Percentiles rank a stretch among this genome's conserved stretches.
phyloP scores from a whole-genome alignment of 2,113 vertebrate genomes.

The Toxostoma redivivum region DNA sequence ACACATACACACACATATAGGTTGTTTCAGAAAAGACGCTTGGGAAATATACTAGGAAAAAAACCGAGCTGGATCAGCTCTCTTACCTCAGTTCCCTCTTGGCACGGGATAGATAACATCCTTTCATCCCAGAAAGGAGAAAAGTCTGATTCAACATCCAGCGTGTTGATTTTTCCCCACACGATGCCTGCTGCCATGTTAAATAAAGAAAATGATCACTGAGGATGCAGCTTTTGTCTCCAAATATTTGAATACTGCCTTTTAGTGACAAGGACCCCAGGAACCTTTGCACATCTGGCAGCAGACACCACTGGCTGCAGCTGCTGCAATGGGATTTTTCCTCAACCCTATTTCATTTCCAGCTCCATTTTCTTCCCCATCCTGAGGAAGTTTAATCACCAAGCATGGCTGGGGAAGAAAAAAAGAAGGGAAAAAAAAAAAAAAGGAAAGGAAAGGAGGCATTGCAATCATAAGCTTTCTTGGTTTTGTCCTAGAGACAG shows the following conservation, averaged over 20 bases:
- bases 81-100: conserved; percentile 76
- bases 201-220: conserved; percentile 78
- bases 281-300: conserved; percentile 73
- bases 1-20: neutral
- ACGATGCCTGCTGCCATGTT: conserved; percentile 72
- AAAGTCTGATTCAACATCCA: conserved; percentile 72
- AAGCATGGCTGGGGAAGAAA: neutral
- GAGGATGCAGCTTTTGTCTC: conserved; percentile 75
- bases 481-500: conserved; percentile 52
- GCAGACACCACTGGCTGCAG: conserved; percentile 64
- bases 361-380: conserved; percentile 64
- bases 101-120: conserved; percentile 59
- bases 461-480: conserved; percentile 58
- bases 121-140: conserved; percentile 67
- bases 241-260: conserved; percentile 71
- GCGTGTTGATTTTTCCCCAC: conserved; percentile 63
- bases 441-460: conserved; percentile 41
- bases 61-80: conserved; percentile 51
- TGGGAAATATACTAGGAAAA: conserved; percentile 26
- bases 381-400: conserved; percentile 73
- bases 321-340: conserved; percentile 65
- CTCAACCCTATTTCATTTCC: conserved; percentile 61
- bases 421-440: neutral
- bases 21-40: conserved; percentile 46
- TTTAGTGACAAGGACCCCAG: conserved; percentile 64